Evolutionary conservation across 2,113 vertebrate species (phyloP), one percentile per base, ranked within the genome.

Genomic region (Pelecanus crispus): DNA sequence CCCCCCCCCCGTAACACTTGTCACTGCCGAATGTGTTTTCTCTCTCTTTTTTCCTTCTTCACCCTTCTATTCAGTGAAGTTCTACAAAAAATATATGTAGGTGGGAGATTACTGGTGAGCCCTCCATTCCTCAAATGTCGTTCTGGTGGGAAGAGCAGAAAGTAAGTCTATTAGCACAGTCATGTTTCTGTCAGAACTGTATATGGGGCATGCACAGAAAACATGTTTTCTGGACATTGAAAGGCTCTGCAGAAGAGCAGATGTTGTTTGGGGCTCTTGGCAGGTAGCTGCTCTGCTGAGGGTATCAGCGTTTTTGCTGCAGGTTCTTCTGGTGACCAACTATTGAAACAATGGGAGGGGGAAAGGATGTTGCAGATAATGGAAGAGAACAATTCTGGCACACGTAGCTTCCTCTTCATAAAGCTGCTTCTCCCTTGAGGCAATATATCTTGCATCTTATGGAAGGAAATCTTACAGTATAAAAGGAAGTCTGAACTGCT

Each of bases 401-500:
- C 63, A 71, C 0, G 0, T 36, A 80, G 49, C 87, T 97, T 95
- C 95, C 91, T 94, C 84, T 97, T 95, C 93, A 63, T 90, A 95
- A 96, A 94, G 75, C 91, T 90, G 70, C 62, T 92, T 95, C 91
- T 90, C 86, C 81, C 91, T 87, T 85, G 91, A 88, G 97, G 62
- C 87, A 78, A 67, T 96, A 67, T 88, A 92, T 94, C 94, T 95
- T 92, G 58, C 1, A 2, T 92, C 95, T 91, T 97, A 85, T 84
- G 92, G 94, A 95, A 96, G 94, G 91, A 95, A 97, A 94, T 89
- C 91, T 93, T 95, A 83, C 63, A 73, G 86, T 92, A 80, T 94
- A 80, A 95, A 96, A 92, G 94, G 89, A 95, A 97, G 87, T 88
- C 85, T 88, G 78, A 95, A 92, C 86, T 91, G 94, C 95, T 96